Evolutionary conservation across 92 coral and sea anemone species (phyloP).

Genomic region (Phenganax subtilis): DNA sequence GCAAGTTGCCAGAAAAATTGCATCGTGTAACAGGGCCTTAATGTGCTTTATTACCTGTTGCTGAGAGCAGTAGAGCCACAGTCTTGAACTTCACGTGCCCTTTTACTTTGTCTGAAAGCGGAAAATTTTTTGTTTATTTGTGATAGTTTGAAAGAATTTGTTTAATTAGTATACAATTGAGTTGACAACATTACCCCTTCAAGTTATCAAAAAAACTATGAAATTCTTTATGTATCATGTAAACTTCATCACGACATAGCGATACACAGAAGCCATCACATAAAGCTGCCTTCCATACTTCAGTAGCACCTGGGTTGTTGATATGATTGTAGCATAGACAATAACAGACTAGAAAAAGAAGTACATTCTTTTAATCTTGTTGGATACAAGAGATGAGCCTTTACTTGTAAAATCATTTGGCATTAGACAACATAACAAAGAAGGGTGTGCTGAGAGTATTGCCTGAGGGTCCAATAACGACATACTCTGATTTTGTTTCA

Average conservation of each 20-base stretch:
- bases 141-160: background rate
- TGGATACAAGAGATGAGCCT: background rate
- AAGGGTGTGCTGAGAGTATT: background rate
- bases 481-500: background rate
- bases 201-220: constrained; percentile 79
- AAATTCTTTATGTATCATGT: constrained; percentile 88
- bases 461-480: background rate
- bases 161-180: no score
- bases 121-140: background rate
- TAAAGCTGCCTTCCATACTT: constrained; percentile 79
- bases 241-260: constrained; percentile 77
- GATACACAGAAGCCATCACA: constrained; percentile 89
- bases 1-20: no score
- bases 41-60: constrained; percentile 44
- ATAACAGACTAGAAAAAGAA: constrained; percentile 70
- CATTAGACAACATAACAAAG: background rate
- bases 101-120: constrained; percentile 62
- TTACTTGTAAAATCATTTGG: background rate
- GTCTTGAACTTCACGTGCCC: constrained; percentile 83
- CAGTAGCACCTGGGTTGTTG: constrained; percentile 90
- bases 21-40: no score
- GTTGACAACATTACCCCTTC: constrained; percentile 60
- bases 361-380: background rate
- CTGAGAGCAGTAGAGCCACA: constrained; percentile 52
- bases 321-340: constrained; percentile 93